These are phyloP conservation scores for Cephus rjabovi DNA, from an alignment of 2,888 invertebrate genomes.

Conservation along the genomic window DNA sequence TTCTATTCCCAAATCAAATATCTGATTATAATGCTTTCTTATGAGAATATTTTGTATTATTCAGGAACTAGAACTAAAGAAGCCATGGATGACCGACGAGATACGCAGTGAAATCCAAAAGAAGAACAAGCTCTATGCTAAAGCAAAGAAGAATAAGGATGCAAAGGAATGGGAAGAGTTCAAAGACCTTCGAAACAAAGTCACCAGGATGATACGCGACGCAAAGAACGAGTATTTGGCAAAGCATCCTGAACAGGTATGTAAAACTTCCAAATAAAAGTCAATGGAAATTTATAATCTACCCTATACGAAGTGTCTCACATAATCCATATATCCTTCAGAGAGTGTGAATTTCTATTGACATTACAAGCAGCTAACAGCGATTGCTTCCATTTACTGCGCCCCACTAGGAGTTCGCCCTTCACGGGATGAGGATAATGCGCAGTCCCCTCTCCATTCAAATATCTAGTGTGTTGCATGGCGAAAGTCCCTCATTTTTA, in stretches of 20 bases:
- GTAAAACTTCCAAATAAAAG: background rate
- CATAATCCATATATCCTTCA: background rate
- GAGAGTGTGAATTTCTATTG: background rate
- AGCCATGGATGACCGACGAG: slow-evolving; percentile 65
- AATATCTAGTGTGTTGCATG: background rate
- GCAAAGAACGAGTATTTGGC: slow-evolving; percentile 62
- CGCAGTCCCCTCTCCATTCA: background rate
- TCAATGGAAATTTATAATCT: background rate
- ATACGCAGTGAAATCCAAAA: slow-evolving; percentile 63
- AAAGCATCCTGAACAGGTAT: slow-evolving; percentile 63
- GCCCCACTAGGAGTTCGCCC: background rate
- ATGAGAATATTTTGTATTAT: background rate
- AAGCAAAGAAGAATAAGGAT: slow-evolving; percentile 61
- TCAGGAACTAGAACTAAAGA: slow-evolving; percentile 60
- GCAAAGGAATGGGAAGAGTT: slow-evolving; percentile 64
- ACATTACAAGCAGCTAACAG: background rate
- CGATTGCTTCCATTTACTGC: background rate
- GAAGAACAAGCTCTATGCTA: slow-evolving; percentile 62
- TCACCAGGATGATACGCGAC: slow-evolving; percentile 63
- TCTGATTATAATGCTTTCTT: background rate
- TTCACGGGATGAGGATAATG: background rate
- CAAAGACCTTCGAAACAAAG: slow-evolving; percentile 62
- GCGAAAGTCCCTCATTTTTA: background rate
- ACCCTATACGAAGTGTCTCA: background rate
- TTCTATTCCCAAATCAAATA: background rate